Percentiles rank a stretch among this genome's conserved stretches.
These are phyloP conservation scores for Chymomyza costata DNA, from an alignment of 1,140 invertebrate species.

Conservation along the genomic window DNA sequence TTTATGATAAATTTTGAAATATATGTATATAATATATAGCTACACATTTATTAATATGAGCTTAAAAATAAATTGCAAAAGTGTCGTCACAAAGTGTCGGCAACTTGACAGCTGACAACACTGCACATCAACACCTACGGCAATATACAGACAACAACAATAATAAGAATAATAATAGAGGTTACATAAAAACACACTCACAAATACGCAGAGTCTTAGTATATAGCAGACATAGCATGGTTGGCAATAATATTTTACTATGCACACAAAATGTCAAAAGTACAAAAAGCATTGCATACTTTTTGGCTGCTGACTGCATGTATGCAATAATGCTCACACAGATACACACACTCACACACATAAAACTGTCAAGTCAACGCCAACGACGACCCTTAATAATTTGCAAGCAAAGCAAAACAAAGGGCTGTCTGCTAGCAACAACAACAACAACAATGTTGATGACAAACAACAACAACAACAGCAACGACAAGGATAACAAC, in stretches of 20 bases:
- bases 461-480: no score
- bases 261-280: constrained; percentile 6
- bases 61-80: constrained; percentile 24
- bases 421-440: no score
- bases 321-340: constrained; percentile 47
- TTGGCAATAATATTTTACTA: constrained; percentile 46
- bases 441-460: no score
- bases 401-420: no score
- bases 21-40: constrained; percentile 1
- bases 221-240: constrained; percentile 11
- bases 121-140: constrained; percentile 55
- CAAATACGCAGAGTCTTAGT: constrained; percentile 15
- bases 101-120: constrained; percentile 63
- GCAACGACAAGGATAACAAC: no score
- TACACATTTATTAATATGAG: constrained; percentile 4
- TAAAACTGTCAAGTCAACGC: not conserved
- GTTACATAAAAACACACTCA: no score
- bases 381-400: no score
- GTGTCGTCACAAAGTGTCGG: constrained; percentile 60
- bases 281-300: constrained; percentile 21
- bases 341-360: constrained; percentile 9
- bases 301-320: constrained; percentile 11
- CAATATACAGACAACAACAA: no score
- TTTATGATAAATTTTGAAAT: constrained; percentile 50
- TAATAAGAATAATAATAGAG: no score